These are phyloP conservation scores for Hydriomena furcata DNA, from an alignment of 2,888 invertebrate species.

Conservation along the genomic window DNA sequence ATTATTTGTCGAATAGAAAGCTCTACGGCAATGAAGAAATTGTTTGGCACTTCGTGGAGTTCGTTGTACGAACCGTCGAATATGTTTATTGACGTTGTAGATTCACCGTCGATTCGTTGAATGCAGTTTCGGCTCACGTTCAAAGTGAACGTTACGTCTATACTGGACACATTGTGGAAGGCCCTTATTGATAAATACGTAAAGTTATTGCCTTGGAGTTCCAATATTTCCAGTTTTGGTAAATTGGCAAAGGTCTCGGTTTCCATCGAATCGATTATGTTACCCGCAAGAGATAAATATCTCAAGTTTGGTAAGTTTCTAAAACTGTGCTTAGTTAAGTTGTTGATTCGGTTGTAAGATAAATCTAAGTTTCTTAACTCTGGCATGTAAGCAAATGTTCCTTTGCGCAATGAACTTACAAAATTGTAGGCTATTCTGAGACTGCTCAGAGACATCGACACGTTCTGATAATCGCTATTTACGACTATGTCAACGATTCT, in stretches of 20 bases:
- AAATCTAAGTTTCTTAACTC: slow-evolving; percentile 91
- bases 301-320: slow-evolving; percentile 90
- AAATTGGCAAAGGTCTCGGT: slow-evolving; percentile 89
- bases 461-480: slow-evolving; percentile 86
- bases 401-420: slow-evolving; percentile 85
- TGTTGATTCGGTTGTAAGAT: slow-evolving; percentile 89
- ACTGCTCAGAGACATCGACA: slow-evolving; percentile 89
- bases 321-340: slow-evolving; percentile 88
- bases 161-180: slow-evolving; percentile 87
- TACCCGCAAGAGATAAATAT: slow-evolving; percentile 92
- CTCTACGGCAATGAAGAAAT: slow-evolving; percentile 85
- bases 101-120: slow-evolving; percentile 71
- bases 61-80: slow-evolving; percentile 89
- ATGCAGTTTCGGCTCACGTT: slow-evolving; percentile 90
- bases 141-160: slow-evolving; percentile 86
- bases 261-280: slow-evolving; percentile 89
- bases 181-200: slow-evolving; percentile 86
- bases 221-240: slow-evolving; percentile 89
- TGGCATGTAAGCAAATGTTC: slow-evolving; percentile 88
- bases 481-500: slow-evolving; percentile 88
- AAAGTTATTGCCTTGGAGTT: slow-evolving; percentile 91
- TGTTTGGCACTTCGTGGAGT: slow-evolving; percentile 85
- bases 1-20: slow-evolving; percentile 87
- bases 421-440: slow-evolving; percentile 93
- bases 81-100: slow-evolving; percentile 85